Percentiles rank a stretch among this genome's conserved stretches.
These are phyloP conservation scores for Uria lomvia DNA, from an alignment of 2,113 vertebrate genomes.

Conservation along the genomic window DNA sequence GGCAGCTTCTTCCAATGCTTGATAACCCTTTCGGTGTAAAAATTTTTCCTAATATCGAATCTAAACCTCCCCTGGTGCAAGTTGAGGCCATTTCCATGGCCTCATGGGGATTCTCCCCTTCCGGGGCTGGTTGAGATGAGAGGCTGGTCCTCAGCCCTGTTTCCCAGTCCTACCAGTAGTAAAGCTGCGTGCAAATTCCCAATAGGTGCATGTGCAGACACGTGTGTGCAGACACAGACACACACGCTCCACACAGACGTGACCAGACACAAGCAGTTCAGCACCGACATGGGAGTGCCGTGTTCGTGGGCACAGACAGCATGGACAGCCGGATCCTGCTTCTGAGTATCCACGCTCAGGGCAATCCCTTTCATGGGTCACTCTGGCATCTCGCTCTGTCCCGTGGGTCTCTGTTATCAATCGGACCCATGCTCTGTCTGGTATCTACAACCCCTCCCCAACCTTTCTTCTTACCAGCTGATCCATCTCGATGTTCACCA, in stretches of 20 bases:
- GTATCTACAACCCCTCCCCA: not conserved
- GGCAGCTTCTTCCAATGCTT: no score
- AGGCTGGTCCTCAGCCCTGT: not conserved
- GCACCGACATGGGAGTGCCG: not conserved
- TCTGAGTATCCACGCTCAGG: not conserved
- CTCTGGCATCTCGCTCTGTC: not conserved
- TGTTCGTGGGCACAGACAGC: no score
- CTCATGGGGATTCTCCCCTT: not conserved
- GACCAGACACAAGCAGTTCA: not conserved
- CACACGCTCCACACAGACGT: accelerated
- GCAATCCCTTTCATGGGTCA: not conserved
- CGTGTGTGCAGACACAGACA: no score
- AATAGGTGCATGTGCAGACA: accelerated
- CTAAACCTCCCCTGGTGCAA: no score
- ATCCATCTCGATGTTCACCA: not conserved
- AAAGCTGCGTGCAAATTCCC: not conserved
- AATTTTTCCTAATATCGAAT: no score
- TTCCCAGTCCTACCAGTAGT: not conserved
- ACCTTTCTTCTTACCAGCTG: not conserved
- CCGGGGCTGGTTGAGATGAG: not conserved
- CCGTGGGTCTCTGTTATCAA: accelerated
- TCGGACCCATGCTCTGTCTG: not conserved
- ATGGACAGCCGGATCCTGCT: not conserved
- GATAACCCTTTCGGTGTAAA: no score
- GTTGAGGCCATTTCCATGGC: no score